A percentile compares a stretch with the other conserved stretches of the same genome.
These are phyloP conservation scores for Calcarius lapponicus DNA, from an alignment of 2,797 vertebrate species.

Conservation along the genomic window DNA sequence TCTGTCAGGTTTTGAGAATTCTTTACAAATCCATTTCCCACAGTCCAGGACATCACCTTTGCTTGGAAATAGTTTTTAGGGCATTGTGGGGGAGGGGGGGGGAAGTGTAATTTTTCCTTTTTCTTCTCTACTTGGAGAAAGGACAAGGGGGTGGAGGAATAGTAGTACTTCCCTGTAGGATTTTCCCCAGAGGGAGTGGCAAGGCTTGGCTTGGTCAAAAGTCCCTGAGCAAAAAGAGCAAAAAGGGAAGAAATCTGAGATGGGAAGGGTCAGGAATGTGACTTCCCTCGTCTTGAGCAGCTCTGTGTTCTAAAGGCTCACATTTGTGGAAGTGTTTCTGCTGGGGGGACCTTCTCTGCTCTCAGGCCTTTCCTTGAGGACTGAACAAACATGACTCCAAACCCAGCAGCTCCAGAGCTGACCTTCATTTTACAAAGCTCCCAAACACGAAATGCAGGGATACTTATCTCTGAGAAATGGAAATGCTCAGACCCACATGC, in stretches of 20 bases:
- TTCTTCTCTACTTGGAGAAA: background rate
- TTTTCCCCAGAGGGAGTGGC: background rate
- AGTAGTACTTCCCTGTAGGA: background rate
- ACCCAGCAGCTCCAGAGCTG: background rate
- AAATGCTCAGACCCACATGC: background rate
- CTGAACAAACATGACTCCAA: background rate
- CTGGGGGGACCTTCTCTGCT: background rate
- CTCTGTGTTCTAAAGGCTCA: background rate
- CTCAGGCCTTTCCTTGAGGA: background rate
- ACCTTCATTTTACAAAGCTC: background rate
- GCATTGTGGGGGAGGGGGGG: rapidly evolving
- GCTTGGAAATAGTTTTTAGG: background rate
- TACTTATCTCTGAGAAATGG: background rate
- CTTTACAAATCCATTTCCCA: background rate
- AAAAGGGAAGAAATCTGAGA: background rate
- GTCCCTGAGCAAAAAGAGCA: background rate
- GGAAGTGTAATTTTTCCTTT: background rate
- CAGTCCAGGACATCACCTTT: rapidly evolving
- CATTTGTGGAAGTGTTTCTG: background rate
- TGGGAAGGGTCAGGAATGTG: background rate
- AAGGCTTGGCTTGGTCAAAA: background rate
- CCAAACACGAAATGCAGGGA: background rate
- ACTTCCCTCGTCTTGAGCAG: background rate
- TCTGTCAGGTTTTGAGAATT: background rate
- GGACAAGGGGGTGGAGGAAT: background rate